phyloP scores from a whole-genome alignment of 1,140 invertebrate genomes.

The Tribolium castaneum region DNA sequence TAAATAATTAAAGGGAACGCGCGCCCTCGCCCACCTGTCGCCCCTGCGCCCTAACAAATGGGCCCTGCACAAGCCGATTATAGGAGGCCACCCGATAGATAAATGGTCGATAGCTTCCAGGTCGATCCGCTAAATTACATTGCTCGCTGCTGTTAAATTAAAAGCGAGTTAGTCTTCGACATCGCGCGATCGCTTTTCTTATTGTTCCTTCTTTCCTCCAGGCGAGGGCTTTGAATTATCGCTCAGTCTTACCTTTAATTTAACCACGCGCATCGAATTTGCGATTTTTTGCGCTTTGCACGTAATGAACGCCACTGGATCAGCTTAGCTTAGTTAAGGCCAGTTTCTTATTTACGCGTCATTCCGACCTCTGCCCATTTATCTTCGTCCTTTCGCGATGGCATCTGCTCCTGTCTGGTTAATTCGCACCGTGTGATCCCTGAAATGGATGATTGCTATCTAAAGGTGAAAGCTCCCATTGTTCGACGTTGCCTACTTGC shows the following conservation, averaged over 20 bases:
- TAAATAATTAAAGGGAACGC: constrained; percentile 42
- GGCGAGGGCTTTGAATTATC: constrained; percentile 28
- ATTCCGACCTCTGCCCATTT: constrained; percentile 24
- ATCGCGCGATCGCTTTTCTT: constrained; percentile 47
- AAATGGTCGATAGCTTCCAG: constrained; percentile 55
- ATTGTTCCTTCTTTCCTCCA: constrained; percentile 43
- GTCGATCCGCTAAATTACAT: constrained; percentile 57
- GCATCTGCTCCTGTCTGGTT: constrained; percentile 44
- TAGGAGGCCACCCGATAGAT: constrained; percentile 54
- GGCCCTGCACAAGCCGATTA: constrained; percentile 53
- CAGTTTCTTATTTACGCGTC: constrained; percentile 42
- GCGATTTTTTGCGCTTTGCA: neutral
- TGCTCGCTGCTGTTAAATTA: constrained; percentile 55
- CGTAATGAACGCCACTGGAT: constrained; percentile 37
- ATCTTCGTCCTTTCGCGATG: constrained; percentile 39
- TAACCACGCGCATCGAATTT: constrained; percentile 33
- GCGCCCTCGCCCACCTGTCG: constrained; percentile 32
- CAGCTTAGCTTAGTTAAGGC: constrained; percentile 30
- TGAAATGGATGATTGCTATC: constrained; percentile 44
- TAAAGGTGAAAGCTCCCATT: constrained; percentile 43
- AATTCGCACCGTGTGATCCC: constrained; percentile 43
- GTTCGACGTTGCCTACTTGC: constrained; percentile 44
- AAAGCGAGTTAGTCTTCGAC: constrained; percentile 56
- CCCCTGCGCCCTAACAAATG: constrained; percentile 49
- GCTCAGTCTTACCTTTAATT: constrained; percentile 33